Percentiles rank a stretch among this genome's conserved stretches.
These are phyloP conservation scores for Pagrus major DNA, from an alignment of 2,113 vertebrate genomes.

Conservation along the genomic window DNA sequence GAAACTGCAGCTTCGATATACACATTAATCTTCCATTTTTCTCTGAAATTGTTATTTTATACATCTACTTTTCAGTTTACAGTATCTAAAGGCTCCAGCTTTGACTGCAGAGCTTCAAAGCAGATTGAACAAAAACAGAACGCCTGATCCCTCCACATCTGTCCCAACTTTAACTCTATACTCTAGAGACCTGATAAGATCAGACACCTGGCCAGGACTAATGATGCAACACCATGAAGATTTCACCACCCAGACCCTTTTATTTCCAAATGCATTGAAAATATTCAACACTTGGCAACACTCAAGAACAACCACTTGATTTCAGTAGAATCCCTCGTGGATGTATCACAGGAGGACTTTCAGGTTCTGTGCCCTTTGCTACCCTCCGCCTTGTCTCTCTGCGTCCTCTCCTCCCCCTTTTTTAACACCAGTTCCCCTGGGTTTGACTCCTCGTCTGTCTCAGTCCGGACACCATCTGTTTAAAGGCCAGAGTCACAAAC, in stretches of 20 bases:
- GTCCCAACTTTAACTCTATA: not conserved
- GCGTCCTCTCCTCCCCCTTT: constrained; percentile 31
- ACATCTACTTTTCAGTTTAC: not conserved
- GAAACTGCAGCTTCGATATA: not conserved
- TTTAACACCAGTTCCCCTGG: constrained; percentile 48
- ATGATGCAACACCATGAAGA: not conserved
- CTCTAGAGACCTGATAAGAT: not conserved
- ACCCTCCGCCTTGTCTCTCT: constrained; percentile 11
- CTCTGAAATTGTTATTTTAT: not conserved
- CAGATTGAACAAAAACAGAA: not conserved
- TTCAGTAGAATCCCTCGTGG: not conserved
- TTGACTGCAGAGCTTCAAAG: not conserved
- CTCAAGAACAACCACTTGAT: not conserved
- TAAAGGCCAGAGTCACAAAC: constrained; percentile 64
- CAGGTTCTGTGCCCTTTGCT: not conserved
- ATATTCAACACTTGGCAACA: not conserved
- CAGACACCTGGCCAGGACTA: not conserved
- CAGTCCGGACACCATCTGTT: constrained; percentile 78
- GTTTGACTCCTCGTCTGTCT: constrained; percentile 56
- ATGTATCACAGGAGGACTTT: not conserved
- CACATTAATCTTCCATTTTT: not conserved
- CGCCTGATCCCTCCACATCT: not conserved
- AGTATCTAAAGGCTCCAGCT: not conserved
- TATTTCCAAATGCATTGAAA: not conserved
- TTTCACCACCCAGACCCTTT: not conserved